These are phyloP conservation scores for Thamnophis elegans DNA, from an alignment of 2,797 vertebrate species.

Conservation along the genomic window DNA sequence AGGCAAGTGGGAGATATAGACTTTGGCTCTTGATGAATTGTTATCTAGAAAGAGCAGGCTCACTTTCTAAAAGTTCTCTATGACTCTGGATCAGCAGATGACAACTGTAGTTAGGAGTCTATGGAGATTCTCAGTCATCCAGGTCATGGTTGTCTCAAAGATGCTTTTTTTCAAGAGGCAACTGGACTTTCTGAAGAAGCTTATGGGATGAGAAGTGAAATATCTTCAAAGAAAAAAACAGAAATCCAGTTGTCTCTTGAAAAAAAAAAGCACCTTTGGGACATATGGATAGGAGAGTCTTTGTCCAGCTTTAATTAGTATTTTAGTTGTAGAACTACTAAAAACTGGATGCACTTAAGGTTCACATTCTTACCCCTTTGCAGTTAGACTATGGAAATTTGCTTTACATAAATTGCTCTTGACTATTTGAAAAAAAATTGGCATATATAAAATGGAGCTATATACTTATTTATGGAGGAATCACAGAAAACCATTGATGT, in stretches of 20 bases:
- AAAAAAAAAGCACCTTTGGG: too few relatives aligned
- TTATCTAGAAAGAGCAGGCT: background rate
- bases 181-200: too few relatives aligned
- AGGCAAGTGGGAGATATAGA: background rate
- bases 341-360: background rate
- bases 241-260: too few relatives aligned
- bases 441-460: background rate
- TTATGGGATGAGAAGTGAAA: too few relatives aligned
- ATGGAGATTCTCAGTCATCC: too few relatives aligned
- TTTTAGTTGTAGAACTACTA: background rate
- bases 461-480: background rate
- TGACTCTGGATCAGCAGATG: background rate
- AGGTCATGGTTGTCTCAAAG: too few relatives aligned
- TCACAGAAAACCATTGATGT: background rate
- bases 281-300: background rate
- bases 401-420: background rate
- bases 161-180: too few relatives aligned
- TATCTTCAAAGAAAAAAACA: too few relatives aligned
- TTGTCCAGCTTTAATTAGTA: background rate
- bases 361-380: background rate
- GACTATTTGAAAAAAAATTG: background rate
- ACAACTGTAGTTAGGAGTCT: background rate
- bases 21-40: background rate
- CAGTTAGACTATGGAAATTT: background rate
- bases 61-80: background rate